Percentiles rank a stretch among this genome's conserved stretches.
phyloP scores from a whole-genome alignment of 92 coral and sea anemone genomes.

The Parazoanthus darwini region DNA sequence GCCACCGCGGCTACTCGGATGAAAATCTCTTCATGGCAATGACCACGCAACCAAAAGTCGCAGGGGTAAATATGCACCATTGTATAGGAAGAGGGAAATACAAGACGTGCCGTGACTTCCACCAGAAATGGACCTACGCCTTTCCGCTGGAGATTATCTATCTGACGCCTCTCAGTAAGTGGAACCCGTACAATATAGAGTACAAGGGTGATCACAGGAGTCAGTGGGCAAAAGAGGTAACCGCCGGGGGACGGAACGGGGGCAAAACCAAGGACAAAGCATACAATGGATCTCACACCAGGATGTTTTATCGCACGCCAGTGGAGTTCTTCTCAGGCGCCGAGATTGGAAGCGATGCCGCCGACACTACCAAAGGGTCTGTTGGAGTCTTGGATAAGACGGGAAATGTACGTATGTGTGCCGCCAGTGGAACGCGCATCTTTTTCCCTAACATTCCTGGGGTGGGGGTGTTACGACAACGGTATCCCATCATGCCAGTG shows the following conservation, averaged over 20 bases:
- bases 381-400: slow-evolving; percentile 48
- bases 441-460: slow-evolving; percentile 48
- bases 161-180: slow-evolving; percentile 45
- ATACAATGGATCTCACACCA: slow-evolving; percentile 38
- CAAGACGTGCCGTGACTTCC: slow-evolving; percentile 26
- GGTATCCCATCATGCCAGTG: slow-evolving; percentile 90
- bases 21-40: slow-evolving; percentile 88
- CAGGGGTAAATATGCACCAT: slow-evolving; percentile 65
- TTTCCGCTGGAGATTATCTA: slow-evolving; percentile 51
- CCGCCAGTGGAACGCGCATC: slow-evolving; percentile 45
- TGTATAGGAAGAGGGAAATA: slow-evolving; percentile 44
- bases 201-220: slow-evolving; percentile 15
- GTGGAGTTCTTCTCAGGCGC: slow-evolving; percentile 47
- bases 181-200: slow-evolving; percentile 48
- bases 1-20: slow-evolving; percentile 89
- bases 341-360: slow-evolving; percentile 43
- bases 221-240: slow-evolving; percentile 21
- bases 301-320: slow-evolving; percentile 45
- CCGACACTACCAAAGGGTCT: slow-evolving; percentile 36
- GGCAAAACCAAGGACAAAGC: slow-evolving; percentile 34
- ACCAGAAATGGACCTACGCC: slow-evolving; percentile 46
- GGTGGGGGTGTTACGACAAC: slow-evolving; percentile 38
- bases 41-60: slow-evolving; percentile 87
- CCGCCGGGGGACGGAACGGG: slow-evolving; percentile 41
- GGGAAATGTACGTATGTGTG: slow-evolving; percentile 28